Conservation (phyloP, 2,797 vertebrate genomes). For the Sebastes miniatus region DNA sequence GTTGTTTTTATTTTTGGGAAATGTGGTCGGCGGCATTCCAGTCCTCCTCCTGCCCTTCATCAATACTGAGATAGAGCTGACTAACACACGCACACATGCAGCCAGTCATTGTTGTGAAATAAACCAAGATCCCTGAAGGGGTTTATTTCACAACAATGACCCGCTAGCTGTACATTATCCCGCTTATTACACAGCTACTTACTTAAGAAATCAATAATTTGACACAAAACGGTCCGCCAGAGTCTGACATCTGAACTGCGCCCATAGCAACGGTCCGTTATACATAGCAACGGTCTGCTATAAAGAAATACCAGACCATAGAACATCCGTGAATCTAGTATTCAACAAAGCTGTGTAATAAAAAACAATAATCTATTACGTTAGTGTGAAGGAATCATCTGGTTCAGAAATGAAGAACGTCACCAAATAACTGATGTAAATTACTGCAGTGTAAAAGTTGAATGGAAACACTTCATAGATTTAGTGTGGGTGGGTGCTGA, state of each 20-base stretch:
- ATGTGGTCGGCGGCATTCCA: conserved; percentile 62
- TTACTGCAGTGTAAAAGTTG: neutral
- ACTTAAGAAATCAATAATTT: too few species aligned
- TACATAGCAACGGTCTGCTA: too few species aligned
- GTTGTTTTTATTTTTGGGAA: conserved; percentile 55
- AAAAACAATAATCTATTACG: neutral
- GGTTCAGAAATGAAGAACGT: neutral
- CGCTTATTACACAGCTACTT: too few species aligned
- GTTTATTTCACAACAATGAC: too few species aligned
- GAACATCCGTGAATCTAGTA: too few species aligned
- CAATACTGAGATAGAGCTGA: conserved; percentile 48
- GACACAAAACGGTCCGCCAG: too few species aligned
- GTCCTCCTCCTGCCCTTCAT: conserved; percentile 59
- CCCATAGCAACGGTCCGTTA: too few species aligned
- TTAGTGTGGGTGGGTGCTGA: neutral
- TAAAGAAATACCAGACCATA: too few species aligned
- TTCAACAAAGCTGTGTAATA: neutral
- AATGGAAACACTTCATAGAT: neutral
- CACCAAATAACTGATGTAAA: neutral
- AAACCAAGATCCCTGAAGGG: too few species aligned
- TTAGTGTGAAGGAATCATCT: neutral
- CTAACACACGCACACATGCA: neutral
- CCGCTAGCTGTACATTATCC: too few species aligned
- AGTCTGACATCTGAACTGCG: too few species aligned
- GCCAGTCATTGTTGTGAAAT: too few species aligned